phyloP scores from a whole-genome alignment of 2,888 invertebrate species.

The Bibio marci region DNA sequence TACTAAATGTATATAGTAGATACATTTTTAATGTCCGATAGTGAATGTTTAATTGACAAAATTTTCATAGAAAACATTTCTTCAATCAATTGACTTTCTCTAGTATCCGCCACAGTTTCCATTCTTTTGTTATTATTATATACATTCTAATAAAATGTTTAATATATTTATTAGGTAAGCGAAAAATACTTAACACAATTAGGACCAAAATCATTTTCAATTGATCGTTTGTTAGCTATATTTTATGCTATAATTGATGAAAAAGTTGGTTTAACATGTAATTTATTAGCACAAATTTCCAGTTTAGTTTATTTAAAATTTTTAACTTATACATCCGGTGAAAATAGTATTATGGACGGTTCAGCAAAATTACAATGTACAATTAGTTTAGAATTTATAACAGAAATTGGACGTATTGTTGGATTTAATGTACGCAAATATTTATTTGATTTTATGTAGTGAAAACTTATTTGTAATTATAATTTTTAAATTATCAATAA shows the following conservation, averaged over 20 bases:
- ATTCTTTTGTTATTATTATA: not conserved
- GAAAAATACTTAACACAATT: slow-evolving; percentile 47
- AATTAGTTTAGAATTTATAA: slow-evolving; percentile 64
- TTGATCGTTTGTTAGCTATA: slow-evolving; percentile 70
- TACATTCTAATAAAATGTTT: not conserved
- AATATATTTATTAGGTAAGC: slow-evolving; percentile 19
- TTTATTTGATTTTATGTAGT: slow-evolving; percentile 55
- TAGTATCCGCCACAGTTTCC: too few relatives aligned
- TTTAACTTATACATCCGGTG: slow-evolving; percentile 49
- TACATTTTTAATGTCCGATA: too few relatives aligned
- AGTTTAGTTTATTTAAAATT: slow-evolving; percentile 72
- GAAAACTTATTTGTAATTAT: too few relatives aligned
- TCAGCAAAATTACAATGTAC: slow-evolving; percentile 75
- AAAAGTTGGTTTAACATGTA: slow-evolving; percentile 69
- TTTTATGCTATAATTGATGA: slow-evolving; percentile 79
- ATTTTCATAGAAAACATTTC: too few relatives aligned
- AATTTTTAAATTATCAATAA: too few relatives aligned
- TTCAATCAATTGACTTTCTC: too few relatives aligned
- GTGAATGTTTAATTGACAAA: too few relatives aligned
- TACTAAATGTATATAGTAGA: too few relatives aligned
- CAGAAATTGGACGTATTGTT: slow-evolving; percentile 56
- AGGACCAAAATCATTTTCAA: slow-evolving; percentile 68
- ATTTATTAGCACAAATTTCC: slow-evolving; percentile 72
- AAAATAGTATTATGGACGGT: slow-evolving; percentile 48
- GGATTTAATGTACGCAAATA: slow-evolving; percentile 61